Evolutionary conservation across 2,113 vertebrate genomes (phyloP), one percentile per base, ranked within the genome.

Genomic region (Callocephalon fimbriatum): DNA sequence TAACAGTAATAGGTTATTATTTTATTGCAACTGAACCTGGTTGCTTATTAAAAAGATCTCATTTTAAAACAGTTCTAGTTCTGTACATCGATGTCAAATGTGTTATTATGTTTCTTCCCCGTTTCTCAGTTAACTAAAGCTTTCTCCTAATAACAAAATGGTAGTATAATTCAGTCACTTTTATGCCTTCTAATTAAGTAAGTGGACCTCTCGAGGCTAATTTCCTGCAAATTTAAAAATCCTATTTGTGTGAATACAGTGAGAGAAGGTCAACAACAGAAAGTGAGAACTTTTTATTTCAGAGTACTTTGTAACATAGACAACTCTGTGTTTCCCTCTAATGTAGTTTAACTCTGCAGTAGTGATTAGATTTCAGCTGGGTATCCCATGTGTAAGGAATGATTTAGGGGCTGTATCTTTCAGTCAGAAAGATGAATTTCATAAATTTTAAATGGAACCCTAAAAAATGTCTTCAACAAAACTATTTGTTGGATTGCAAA

Each of bases 141-240:
- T 62, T 79, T 90, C 27, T 86, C 37, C 19, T 76, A 79, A 44
- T 32, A 51, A 68, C 61, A 45, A 92, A 79, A 40, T 40, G 3
- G 35, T 29, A 66, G 22, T 9, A 66, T 44, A 89, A 81, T 84
- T 67, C 70, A 78, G 53, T 74, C 35, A 77, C 26, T 81, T 94
- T 87, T 84, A 71, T 87, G 31, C 7, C 18, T 94, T 67, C 90
- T 91, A 95, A 93, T 96, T 95, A 95, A 94, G 73, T 87, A 95
- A 94, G 73, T 87, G 59, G 48, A 61, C 13, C 21, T 95, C 88
- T 95, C 79, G 72, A 26, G 62, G 80, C 48, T 92, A 56, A 92
- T 93, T 91, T 96, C n/a, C 48, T 88, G 44, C 58, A 76, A 73
- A 93, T 71, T 59, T 87, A 53, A 90, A 88, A 83, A 68, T 47